Percentiles rank a stretch among this genome's conserved stretches.
phyloP scores from a whole-genome alignment of 2,113 vertebrate species.

The Scortum barcoo region DNA sequence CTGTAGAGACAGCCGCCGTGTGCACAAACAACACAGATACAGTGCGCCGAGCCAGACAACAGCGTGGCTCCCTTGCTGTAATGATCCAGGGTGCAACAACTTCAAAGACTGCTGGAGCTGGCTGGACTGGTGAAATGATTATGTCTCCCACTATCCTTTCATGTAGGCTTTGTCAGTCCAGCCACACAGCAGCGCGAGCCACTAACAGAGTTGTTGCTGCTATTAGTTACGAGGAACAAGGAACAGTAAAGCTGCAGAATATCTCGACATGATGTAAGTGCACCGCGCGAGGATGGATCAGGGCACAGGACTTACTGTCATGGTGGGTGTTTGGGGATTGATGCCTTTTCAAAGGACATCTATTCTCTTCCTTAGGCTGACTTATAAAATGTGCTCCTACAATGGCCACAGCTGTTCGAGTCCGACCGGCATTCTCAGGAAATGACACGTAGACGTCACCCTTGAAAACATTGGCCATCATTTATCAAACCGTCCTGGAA shows the following conservation, averaged over 20 bases:
- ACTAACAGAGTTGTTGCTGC: slow-evolving; percentile 64
- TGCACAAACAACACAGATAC: slow-evolving; percentile 37
- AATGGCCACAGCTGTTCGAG: slow-evolving; percentile 31
- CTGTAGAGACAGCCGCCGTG: slow-evolving; percentile 14
- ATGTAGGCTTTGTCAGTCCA: slow-evolving; percentile 72
- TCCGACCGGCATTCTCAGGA: slow-evolving; percentile 58
- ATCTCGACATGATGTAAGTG: slow-evolving; percentile 58
- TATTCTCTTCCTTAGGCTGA: slow-evolving; percentile 59
- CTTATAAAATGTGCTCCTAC: slow-evolving; percentile 49
- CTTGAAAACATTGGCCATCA: slow-evolving; percentile 60
- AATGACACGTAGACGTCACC: slow-evolving; percentile 65
- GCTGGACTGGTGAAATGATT: slow-evolving; percentile 70
- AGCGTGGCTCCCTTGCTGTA: slow-evolving; percentile 57
- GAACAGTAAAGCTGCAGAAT: slow-evolving; percentile 56
- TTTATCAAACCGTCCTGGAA: slow-evolving; percentile 59
- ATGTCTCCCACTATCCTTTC: slow-evolving; percentile 69
- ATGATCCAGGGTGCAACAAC: slow-evolving; percentile 63
- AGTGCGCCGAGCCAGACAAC: slow-evolving; percentile 31
- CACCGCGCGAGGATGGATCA: slow-evolving; percentile 52
- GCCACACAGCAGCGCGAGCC: slow-evolving; percentile 50
- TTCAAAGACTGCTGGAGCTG: slow-evolving; percentile 66
- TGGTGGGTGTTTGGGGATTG: slow-evolving; percentile 65
- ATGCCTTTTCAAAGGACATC: slow-evolving; percentile 65
- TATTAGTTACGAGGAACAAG: slow-evolving; percentile 62
- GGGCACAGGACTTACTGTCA: slow-evolving; percentile 63